phyloP scores from a whole-genome alignment of 2,113 vertebrate genomes.

The Scartelaos histophorus region DNA sequence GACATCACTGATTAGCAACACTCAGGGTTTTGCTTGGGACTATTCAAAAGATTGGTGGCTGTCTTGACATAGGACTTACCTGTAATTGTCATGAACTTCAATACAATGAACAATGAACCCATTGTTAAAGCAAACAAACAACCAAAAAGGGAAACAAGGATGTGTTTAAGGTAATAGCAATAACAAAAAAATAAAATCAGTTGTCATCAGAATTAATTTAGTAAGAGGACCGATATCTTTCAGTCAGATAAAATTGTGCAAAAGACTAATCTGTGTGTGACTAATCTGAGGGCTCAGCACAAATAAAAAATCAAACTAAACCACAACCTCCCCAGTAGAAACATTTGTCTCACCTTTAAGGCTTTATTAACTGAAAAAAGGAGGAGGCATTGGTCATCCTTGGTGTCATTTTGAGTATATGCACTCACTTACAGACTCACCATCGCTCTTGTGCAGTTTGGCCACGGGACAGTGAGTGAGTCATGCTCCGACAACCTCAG shows the following conservation, averaged over 20 bases:
- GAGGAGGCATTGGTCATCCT: conserved; percentile 48
- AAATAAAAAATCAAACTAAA: conserved; percentile 1
- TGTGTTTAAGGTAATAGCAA: no score
- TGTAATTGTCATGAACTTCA: no score
- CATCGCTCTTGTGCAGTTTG: conserved; percentile 49
- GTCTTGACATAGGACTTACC: no score
- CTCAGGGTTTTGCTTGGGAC: conserved; percentile 11
- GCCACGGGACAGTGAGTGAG: conserved; percentile 54
- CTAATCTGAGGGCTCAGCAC: not conserved
- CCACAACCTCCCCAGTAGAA: conserved; percentile 30
- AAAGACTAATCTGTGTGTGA: no score
- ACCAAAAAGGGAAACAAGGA: no score
- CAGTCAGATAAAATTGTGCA: no score
- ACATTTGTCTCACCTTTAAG: conserved; percentile 36
- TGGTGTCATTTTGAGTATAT: conserved; percentile 20
- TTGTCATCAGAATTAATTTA: not conserved
- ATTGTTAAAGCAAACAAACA: no score
- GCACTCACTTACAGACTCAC: conserved; percentile 19
- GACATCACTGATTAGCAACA: conserved; percentile 26
- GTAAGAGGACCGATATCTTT: not conserved
- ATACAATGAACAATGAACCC: no score
- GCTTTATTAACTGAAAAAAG: conserved; percentile 29
- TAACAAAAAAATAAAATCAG: no score
- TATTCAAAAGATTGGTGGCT: not conserved
- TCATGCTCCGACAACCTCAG: conserved; percentile 38